Evolutionary conservation across 2,888 invertebrate species (phyloP).

Genomic region (Drosophila testacea): DNA sequence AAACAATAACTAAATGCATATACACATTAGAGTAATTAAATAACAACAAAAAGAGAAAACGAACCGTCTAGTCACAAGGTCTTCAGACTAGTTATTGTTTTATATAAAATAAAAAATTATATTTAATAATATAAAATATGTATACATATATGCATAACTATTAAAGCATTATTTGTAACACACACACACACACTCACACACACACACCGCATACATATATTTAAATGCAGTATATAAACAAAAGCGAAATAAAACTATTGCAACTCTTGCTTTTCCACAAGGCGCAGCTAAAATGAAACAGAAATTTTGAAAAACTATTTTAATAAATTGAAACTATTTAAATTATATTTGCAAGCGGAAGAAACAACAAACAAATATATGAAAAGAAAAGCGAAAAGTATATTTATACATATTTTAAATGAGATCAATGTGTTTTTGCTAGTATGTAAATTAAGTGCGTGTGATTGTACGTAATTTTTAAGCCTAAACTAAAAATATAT

Average conservation of each 20-base stretch:
- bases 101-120: conserved; percentile 57
- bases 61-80: conserved; percentile 83
- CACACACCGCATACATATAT: conserved; percentile 19
- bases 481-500: conserved; percentile 56
- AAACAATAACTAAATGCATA: conserved; percentile 52
- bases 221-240: conserved; percentile 20
- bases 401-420: conserved; percentile 1
- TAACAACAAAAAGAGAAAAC: conserved; percentile 43
- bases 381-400: background rate
- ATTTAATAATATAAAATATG: conserved; percentile 37
- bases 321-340: conserved; percentile 21
- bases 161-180: conserved; percentile 10
- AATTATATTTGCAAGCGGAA: conserved; percentile 26
- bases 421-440: conserved; percentile 64
- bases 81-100: conserved; percentile 84
- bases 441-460: conserved; percentile 71
- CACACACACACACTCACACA: conserved; percentile 27
- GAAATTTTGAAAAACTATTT: conserved; percentile 13
- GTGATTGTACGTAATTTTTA: conserved; percentile 75
- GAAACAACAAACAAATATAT: conserved; percentile 22
- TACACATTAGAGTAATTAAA: conserved; percentile 50
- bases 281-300: conserved; percentile 42
- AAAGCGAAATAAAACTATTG: conserved; percentile 7
- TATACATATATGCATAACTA: conserved; percentile 58
- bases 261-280: conserved; percentile 47